Conservation (phyloP, 2,888 invertebrate species). For the Yponomeuta sedellus region DNA sequence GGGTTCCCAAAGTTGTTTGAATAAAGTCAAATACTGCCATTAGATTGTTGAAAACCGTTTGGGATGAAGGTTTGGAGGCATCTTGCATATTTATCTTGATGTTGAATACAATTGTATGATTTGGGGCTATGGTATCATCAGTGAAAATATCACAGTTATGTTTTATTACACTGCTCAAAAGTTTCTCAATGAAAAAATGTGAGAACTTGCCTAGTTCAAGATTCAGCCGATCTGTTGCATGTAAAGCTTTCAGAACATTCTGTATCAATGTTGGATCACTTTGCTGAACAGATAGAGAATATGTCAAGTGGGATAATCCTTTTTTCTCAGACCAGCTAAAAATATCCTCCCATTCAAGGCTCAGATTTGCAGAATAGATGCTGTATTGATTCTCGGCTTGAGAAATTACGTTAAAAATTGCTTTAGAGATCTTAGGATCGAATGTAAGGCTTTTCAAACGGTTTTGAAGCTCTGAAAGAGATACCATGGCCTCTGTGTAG, state of each 20-base stretch:
- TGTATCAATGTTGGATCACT: conserved; percentile 55
- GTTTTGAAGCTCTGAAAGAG: conserved; percentile 41
- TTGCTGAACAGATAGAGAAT: conserved; percentile 59
- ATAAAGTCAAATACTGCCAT: conserved; percentile 67
- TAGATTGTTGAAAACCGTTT: conserved; percentile 63
- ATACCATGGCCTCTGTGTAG: conserved; percentile 51
- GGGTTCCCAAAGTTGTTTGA: conserved; percentile 57
- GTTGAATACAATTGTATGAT: conserved; percentile 51
- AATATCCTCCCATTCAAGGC: conserved; percentile 64
- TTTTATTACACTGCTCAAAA: conserved; percentile 58
- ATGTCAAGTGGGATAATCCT: conserved; percentile 49
- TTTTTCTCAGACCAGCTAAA: conserved; percentile 60
- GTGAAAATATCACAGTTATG: conserved; percentile 64
- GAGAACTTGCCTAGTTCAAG: conserved; percentile 61
- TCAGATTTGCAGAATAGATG: conserved; percentile 56
- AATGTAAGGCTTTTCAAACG: conserved; percentile 43
- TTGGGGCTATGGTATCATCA: conserved; percentile 52
- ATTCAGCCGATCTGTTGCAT: conserved; percentile 54
- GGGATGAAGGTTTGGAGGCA: conserved; percentile 50
- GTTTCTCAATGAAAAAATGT: conserved; percentile 58
- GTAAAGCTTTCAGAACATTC: conserved; percentile 57
- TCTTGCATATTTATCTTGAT: conserved; percentile 58
- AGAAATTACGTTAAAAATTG: conserved; percentile 43
- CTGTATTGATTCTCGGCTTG: conserved; percentile 60
- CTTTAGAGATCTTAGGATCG: conserved; percentile 47